Base-by-base conservation (phyloP, 1,140 invertebrate genomes). In the Tetramorium simillimum region DNA sequence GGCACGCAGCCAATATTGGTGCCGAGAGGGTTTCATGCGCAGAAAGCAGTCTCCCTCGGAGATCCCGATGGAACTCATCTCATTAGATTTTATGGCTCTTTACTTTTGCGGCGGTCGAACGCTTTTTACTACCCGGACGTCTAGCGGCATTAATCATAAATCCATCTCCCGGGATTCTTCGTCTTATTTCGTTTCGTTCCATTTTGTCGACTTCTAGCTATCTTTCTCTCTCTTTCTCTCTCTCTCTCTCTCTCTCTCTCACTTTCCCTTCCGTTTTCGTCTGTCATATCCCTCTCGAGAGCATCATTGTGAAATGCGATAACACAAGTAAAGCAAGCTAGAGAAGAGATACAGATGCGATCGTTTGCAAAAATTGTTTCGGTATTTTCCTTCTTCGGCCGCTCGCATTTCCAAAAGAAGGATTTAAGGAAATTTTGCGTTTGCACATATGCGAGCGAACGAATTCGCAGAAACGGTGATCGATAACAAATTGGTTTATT, bases 1-100 rank as follows among this genome's bases (percentile, higher is more conserved):
- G 62, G 63, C 63, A 81, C 40, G 67, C 80, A 73, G 40, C 40
- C 40, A 73, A 73, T 84, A 73, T 73, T 84, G 53, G 53, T 75
- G 43, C 18, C 37, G 67, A 81, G 40, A 58, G 49, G 24, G 80
- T 60, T 72, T 18, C 67, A 72, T 60, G 51, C 37, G 24, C 65
- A 58, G 24, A 72, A 72, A 82, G 37, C 24, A 46, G 67, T 37
- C 53, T 43, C 49, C 60, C 28, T 53, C 14, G 28, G 75, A 81
- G 49, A 78, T 69, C 49, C 40, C 80, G 40, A 69, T 81, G 76
- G 63, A 86, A 73, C 80, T 84, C 80, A 75, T 87, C 69, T 87
- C 86, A 84, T 87, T 87, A 87, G 80, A 10, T 84, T 87, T 87
- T 75, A 87, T 49, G 80, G 65, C 49, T 60, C 80, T 84, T 86